Base-by-base conservation (phyloP, 92 coral and sea anemone species). In the Siderastrea radians region DNA sequence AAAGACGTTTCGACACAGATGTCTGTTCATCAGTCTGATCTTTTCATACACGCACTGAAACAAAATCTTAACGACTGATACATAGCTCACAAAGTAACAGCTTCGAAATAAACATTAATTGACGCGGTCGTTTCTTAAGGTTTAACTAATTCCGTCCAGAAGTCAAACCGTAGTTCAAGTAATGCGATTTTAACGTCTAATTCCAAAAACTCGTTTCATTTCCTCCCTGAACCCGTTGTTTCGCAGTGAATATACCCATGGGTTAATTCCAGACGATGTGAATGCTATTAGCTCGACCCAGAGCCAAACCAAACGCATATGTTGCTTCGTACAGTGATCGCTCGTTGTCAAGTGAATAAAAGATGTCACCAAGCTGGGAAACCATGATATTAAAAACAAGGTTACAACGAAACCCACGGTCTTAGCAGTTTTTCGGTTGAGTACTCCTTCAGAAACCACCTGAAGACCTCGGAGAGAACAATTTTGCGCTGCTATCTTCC, bases 281-380 rank as follows among this genome's bases (percentile, higher is more conserved):
- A 85, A 77, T n/a, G 89, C 89, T 45, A 85, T 13, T 4, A 85
- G 46, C 76, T 85, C 89, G 3, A 76, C 89, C 84, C 89, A 85
- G 2, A 85, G 83, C 89, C 89, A 85, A 10, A 78, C 77, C 60
- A 58, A 49, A 45, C 82, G 75, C 75, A 85, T 85, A 15, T 67
- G 44, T 64, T 38, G 47, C 80, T 72, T 71, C 26, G 5, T 65
- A 49, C 89, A 85, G 16, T 76, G 5, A 13, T 69, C 77, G 3
- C 9, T 85, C 60, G 77, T 50, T 46, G 77, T 44, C 53, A 67
- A 46, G 46, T 85, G 64, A 7, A 77, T 44, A 70, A 85, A 77
- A 11, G 89, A 77, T 49, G 89, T 78, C 1, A 77, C 55, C 13
- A 85, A 46, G 57, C 48, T 76, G n/a, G 89, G 89, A 16, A 85